phyloP scores from a whole-genome alignment of 2,113 vertebrate species.

The Phylloscopus trochilus region DNA sequence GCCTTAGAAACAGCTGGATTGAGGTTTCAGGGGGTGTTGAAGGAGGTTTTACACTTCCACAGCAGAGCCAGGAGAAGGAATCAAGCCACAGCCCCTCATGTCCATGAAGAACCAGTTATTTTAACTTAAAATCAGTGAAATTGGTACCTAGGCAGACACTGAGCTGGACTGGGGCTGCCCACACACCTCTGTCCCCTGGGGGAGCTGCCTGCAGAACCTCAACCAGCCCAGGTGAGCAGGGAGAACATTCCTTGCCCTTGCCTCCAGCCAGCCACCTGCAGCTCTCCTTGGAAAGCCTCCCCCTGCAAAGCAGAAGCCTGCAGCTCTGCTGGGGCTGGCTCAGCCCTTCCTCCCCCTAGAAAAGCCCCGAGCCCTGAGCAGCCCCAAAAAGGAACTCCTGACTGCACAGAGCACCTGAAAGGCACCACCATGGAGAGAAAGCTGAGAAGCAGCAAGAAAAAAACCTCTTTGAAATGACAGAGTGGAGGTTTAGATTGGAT shows the following conservation, averaged over 20 bases:
- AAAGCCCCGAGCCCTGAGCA: neutral
- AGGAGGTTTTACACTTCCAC: neutral
- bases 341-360: neutral
- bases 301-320: neutral
- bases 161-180: neutral
- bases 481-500: neutral
- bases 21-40: neutral
- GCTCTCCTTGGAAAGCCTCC: neutral
- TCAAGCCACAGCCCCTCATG: neutral
- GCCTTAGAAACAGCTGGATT: rapidly evolving
- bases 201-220: neutral
- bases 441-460: neutral
- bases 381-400: neutral
- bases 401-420: neutral
- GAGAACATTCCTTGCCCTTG: neutral
- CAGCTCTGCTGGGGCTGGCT: neutral
- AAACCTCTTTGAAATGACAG: neutral
- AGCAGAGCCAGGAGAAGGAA: neutral
- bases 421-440: rapidly evolving
- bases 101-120: neutral
- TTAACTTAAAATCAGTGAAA: neutral
- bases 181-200: neutral
- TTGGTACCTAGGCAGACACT: neutral
- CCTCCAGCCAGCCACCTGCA: neutral
- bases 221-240: neutral